Conservation (phyloP, 2,797 vertebrate genomes). For the Meda fulgida region DNA sequence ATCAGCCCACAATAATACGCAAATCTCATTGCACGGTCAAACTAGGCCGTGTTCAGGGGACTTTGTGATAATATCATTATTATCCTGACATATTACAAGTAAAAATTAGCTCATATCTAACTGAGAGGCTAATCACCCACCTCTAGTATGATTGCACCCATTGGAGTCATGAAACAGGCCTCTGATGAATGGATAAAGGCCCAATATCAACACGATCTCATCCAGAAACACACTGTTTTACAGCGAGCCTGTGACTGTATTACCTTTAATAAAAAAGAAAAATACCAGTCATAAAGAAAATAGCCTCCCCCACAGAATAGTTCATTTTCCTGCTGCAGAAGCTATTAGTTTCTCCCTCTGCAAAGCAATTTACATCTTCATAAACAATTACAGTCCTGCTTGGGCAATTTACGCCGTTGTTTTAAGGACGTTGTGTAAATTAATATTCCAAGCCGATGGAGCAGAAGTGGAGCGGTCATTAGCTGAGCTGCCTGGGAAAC, state of each 20-base stretch:
- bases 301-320: constrained; percentile 61
- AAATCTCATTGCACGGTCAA: constrained; percentile 12
- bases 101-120: constrained; percentile 58
- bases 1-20: not conserved
- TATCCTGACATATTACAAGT: constrained; percentile 53
- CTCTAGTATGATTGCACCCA: constrained; percentile 54
- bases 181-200: constrained; percentile 60
- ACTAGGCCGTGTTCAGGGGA: constrained; percentile 40
- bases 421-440: constrained; percentile 67
- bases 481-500: constrained; percentile 57
- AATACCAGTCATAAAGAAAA: constrained; percentile 63
- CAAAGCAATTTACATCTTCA: constrained; percentile 68
- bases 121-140: constrained; percentile 54
- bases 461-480: constrained; percentile 64
- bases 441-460: constrained; percentile 62
- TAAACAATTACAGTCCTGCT: constrained; percentile 67
- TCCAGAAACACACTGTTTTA: constrained; percentile 59
- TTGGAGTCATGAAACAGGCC: constrained; percentile 58
- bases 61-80: constrained; percentile 54
- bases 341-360: constrained; percentile 66
- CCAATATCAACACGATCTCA: constrained; percentile 50
- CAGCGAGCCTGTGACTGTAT: constrained; percentile 58
- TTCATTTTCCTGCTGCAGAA: constrained; percentile 57
- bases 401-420: constrained; percentile 66
- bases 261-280: constrained; percentile 66